These are phyloP conservation scores for Hydriomena furcata DNA, from an alignment of 2,888 invertebrate genomes.

Conservation along the genomic window DNA sequence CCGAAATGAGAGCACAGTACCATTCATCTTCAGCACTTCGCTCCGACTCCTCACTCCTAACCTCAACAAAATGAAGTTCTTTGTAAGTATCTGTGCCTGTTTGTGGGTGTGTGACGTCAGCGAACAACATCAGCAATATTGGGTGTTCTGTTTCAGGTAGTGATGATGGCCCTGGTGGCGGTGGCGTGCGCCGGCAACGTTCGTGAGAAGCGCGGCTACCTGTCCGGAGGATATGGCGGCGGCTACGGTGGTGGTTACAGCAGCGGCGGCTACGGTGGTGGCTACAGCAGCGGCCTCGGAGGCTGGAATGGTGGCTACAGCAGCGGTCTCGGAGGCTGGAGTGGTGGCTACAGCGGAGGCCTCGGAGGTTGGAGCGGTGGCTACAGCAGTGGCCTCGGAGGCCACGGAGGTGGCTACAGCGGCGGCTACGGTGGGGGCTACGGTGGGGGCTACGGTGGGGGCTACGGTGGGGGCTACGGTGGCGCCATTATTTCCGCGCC, in stretches of 20 bases:
- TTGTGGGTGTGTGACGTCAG: neutral
- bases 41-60: conserved; percentile 4
- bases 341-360: conserved; percentile 26
- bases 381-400: conserved; percentile 29
- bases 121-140: neutral
- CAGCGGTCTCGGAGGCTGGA: conserved; percentile 28
- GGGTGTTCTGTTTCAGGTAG: conserved; percentile 30
- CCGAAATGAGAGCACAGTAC: conserved; percentile 8
- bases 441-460: conserved; percentile 16
- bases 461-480: conserved; percentile 24
- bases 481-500: conserved; percentile 19
- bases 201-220: conserved; percentile 37
- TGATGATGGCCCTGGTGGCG: conserved; percentile 35
- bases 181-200: conserved; percentile 34
- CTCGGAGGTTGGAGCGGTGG: conserved; percentile 30
- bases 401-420: conserved; percentile 22
- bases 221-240: conserved; percentile 18
- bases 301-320: conserved; percentile 31
- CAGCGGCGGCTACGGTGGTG: conserved; percentile 28
- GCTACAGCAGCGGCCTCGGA: conserved; percentile 13
- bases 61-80: conserved; percentile 47
- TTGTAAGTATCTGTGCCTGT: conserved; percentile 45
- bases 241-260: conserved; percentile 20
- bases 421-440: conserved; percentile 13
- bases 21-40: conserved; percentile 18